Conservation (phyloP, 2,797 vertebrate species). For the Poecilia wingei region DNA sequence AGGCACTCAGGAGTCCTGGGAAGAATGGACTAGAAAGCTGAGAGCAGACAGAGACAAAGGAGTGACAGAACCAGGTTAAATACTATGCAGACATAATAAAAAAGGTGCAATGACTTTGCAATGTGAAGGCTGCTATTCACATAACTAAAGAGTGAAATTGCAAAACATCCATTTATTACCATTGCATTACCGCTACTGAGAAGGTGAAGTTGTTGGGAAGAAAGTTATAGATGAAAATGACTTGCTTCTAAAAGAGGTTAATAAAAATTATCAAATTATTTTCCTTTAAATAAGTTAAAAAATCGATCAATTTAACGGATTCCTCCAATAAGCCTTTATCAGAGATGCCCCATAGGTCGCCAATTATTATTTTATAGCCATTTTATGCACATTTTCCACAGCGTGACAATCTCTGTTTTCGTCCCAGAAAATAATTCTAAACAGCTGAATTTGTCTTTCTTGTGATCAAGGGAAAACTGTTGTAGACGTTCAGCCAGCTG, state of each 20-base stretch:
- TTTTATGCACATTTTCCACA: neutral
- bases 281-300: neutral
- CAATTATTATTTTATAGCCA: neutral
- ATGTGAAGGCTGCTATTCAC: slow-evolving; percentile 1
- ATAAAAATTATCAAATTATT: neutral
- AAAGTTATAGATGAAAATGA: neutral
- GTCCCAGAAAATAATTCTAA: neutral
- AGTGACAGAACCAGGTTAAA: slow-evolving; percentile 18
- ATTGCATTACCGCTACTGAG: neutral
- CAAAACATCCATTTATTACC: slow-evolving; percentile 6
- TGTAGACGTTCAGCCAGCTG: neutral
- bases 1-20: slow-evolving; percentile 8
- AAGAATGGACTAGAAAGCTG: slow-evolving; percentile 26
- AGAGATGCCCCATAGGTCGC: neutral
- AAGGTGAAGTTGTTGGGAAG: neutral
- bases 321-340: neutral
- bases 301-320: neutral
- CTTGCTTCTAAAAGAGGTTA: neutral
- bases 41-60: slow-evolving; percentile 10
- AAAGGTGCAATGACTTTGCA: slow-evolving; percentile 29
- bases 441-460: neutral
- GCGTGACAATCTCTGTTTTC: neutral
- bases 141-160: slow-evolving; percentile 27
- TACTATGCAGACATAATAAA: slow-evolving; percentile 22
- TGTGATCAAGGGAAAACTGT: neutral